Percentiles rank a stretch among this genome's conserved stretches.
phyloP scores from a whole-genome alignment of 2,888 invertebrate genomes.

The Sinohyriopsis cumingii region DNA sequence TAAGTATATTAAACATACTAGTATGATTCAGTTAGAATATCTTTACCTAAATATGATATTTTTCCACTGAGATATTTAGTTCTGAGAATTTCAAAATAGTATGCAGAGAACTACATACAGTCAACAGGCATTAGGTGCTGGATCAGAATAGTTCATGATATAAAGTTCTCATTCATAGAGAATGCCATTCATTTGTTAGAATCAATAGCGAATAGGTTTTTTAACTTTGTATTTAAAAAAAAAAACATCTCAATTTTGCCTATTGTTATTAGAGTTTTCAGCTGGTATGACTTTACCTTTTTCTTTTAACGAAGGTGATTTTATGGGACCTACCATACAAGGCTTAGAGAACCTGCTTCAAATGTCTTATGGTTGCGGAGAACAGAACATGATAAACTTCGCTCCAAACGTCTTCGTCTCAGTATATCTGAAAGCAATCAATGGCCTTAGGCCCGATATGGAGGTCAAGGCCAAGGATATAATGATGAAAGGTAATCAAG shows the following conservation, averaged over 20 bases:
- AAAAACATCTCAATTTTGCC: background rate
- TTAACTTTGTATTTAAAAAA: background rate
- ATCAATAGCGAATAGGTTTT: background rate
- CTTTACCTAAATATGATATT: too few relatives aligned
- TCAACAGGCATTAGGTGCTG: background rate
- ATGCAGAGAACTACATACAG: too few relatives aligned
- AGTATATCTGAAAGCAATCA: conserved; percentile 85
- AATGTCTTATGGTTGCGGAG: conserved; percentile 90
- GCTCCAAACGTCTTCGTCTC: conserved; percentile 90
- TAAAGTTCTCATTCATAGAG: background rate
- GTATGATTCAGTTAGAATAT: too few relatives aligned
- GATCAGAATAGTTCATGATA: conserved; percentile 2
- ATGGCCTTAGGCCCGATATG: conserved; percentile 79
- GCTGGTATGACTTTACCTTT: background rate
- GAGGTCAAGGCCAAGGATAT: conserved; percentile 73
- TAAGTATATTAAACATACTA: too few relatives aligned
- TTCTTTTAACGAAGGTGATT: conserved; percentile 76
- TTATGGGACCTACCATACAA: conserved; percentile 84
- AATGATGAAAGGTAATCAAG: conserved; percentile 4
- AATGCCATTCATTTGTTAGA: too few relatives aligned
- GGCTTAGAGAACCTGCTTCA: conserved; percentile 83
- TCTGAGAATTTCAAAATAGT: too few relatives aligned
- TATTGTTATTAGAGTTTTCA: background rate
- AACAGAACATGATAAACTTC: conserved; percentile 92
- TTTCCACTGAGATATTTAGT: too few relatives aligned